These are phyloP conservation scores for Drosophila longiperda DNA, from an alignment of 2,888 invertebrate genomes.

Conservation along the genomic window DNA sequence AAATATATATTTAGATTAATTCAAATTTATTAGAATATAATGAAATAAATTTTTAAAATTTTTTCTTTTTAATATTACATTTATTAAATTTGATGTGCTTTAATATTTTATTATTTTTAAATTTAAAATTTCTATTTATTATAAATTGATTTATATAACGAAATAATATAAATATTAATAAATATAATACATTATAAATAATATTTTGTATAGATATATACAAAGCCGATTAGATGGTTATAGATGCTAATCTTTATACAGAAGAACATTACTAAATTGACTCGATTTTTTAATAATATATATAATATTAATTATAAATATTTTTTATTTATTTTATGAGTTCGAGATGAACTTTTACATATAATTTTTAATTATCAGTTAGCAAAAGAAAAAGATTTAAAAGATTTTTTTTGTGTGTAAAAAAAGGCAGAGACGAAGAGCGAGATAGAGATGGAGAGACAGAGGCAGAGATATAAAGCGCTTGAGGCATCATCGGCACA, in stretches of 20 bases:
- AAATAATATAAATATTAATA: neutral
- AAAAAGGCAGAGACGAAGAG: constrained; percentile 16
- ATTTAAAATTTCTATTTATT: neutral
- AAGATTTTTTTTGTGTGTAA: constrained; percentile 20
- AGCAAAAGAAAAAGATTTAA: neutral
- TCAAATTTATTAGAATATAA: too few species aligned
- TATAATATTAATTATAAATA: too few species aligned
- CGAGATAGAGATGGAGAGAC: constrained; percentile 7
- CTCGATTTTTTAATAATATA: too few species aligned
- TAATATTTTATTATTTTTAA: neutral
- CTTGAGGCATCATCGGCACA: constrained; percentile 11
- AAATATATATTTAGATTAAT: neutral
- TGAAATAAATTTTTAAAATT: neutral
- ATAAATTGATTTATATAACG: too few species aligned
- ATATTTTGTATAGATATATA: neutral
- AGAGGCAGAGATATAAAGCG: constrained; percentile 5
- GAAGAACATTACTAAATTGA: too few species aligned
- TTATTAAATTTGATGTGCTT: neutral
- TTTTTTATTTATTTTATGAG: too few species aligned
- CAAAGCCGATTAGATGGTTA: neutral
- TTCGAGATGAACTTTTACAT: too few species aligned
- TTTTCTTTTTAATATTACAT: neutral
- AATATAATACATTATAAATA: neutral
- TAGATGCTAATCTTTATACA: too few species aligned
- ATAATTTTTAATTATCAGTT: neutral